Evolutionary conservation across 2,888 invertebrate genomes (phyloP).

Genomic region (Drosophila ustulata): DNA sequence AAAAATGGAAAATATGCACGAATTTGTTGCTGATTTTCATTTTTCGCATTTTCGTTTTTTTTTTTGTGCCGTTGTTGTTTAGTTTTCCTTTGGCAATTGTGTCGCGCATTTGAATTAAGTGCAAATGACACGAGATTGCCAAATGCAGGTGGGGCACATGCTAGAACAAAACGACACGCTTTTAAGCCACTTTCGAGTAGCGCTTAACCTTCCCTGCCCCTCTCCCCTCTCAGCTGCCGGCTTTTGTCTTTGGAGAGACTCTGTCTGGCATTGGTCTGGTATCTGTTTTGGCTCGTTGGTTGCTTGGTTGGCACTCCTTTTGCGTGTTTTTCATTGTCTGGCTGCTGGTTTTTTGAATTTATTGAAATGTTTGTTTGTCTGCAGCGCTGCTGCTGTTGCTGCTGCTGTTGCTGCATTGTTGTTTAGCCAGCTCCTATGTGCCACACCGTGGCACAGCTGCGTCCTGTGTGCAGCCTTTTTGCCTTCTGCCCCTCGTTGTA

Average conservation of each 20-base stretch:
- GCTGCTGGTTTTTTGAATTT: constrained; percentile 63
- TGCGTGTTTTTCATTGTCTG: constrained; percentile 78
- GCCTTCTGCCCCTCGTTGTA: constrained; percentile 2
- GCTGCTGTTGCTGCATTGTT: constrained; percentile 55
- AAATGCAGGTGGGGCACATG: constrained; percentile 42
- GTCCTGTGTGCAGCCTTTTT: constrained; percentile 40
- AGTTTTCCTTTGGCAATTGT: constrained; percentile 74
- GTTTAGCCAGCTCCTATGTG: constrained; percentile 32
- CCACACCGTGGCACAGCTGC: constrained; percentile 29
- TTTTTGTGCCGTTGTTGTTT: constrained; percentile 18
- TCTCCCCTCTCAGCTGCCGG: not conserved
- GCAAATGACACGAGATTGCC: constrained; percentile 83
- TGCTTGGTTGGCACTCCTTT: constrained; percentile 70
- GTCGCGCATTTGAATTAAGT: constrained; percentile 85
- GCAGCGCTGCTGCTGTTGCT: constrained; percentile 37
- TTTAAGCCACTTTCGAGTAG: constrained; percentile 73
- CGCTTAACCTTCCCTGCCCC: constrained; percentile 30
- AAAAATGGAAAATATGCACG: constrained; percentile 11
- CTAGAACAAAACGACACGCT: constrained; percentile 50
- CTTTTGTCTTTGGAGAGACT: constrained; percentile 14
- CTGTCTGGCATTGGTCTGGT: constrained; percentile 60
- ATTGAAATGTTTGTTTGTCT: constrained; percentile 81
- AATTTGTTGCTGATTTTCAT: constrained; percentile 19
- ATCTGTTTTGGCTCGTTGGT: constrained; percentile 48
- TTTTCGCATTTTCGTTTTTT: constrained; percentile 8